Conservation (phyloP, 2,888 invertebrate species). For the Brachyptera putata region DNA sequence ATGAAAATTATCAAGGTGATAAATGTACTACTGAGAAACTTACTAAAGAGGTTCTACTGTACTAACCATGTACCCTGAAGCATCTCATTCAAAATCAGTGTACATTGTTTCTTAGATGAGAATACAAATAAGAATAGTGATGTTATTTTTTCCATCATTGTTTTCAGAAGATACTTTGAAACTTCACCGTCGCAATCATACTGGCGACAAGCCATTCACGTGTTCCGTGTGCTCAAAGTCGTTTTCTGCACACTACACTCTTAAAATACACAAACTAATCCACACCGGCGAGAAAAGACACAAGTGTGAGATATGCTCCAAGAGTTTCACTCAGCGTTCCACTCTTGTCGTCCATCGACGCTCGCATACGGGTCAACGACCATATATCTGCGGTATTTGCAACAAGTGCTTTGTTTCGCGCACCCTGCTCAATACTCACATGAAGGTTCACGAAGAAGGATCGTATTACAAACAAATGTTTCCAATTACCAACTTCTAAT, state of each 20-base stretch:
- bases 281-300: slow-evolving; percentile 35
- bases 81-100: too few relatives aligned
- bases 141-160: too few relatives aligned
- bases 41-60: too few relatives aligned
- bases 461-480: slow-evolving; percentile 16
- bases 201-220: slow-evolving; percentile 28
- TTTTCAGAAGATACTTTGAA: slow-evolving; percentile 38
- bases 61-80: too few relatives aligned
- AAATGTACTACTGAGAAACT: too few relatives aligned
- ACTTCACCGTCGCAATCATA: slow-evolving; percentile 38
- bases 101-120: too few relatives aligned
- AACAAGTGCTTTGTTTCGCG: slow-evolving; percentile 39
- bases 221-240: slow-evolving; percentile 28
- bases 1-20: too few relatives aligned
- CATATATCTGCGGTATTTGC: slow-evolving; percentile 27
- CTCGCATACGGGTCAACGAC: slow-evolving; percentile 24
- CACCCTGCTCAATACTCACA: slow-evolving; percentile 40
- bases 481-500: slow-evolving; percentile 12
- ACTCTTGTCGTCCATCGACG: slow-evolving; percentile 33
- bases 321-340: slow-evolving; percentile 41
- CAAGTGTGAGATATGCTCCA: slow-evolving; percentile 40
- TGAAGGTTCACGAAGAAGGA: slow-evolving; percentile 35
- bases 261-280: slow-evolving; percentile 39
- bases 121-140: too few relatives aligned
- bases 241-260: slow-evolving; percentile 33